Conservation (phyloP, 1,140 invertebrate species). For the Hyphantria cunea region DNA sequence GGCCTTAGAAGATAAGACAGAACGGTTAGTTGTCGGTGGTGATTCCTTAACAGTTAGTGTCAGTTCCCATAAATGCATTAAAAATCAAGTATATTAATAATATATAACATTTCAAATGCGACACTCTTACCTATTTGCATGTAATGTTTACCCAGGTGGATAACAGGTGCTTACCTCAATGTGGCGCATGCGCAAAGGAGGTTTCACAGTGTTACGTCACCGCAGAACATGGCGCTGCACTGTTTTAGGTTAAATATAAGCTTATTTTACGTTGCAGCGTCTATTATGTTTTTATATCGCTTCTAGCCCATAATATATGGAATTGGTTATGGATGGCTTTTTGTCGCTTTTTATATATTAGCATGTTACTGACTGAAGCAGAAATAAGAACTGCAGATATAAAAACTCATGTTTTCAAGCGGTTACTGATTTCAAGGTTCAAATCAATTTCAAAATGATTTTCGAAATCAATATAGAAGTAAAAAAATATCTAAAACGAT, state of each 20-base stretch:
- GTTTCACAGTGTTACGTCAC: constrained; percentile 10
- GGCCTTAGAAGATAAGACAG: no score
- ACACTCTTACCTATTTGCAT: constrained; percentile 10
- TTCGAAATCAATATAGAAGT: no score
- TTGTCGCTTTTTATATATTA: background rate
- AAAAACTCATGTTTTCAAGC: no score
- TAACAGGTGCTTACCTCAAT: constrained; percentile 11
- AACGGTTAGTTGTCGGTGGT: no score
- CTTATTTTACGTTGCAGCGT: background rate
- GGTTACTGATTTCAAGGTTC: no score
- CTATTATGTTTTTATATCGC: background rate
- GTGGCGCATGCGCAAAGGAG: constrained; percentile 13
- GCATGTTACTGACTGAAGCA: no score
- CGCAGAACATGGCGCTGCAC: constrained; percentile 21
- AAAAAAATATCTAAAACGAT: no score
- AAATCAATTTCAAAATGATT: no score
- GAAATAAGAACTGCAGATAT: no score
- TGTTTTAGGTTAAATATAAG: constrained; percentile 25
- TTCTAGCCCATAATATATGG: background rate
- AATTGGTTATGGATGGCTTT: background rate
- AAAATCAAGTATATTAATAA: no score
- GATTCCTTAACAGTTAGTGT: no score
- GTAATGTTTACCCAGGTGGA: constrained; percentile 25
- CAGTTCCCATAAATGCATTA: no score
- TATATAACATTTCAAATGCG: background rate